These are phyloP conservation scores for Bergia sp. DNA, from an alignment of 92 coral and sea anemone species.

Conservation along the genomic window DNA sequence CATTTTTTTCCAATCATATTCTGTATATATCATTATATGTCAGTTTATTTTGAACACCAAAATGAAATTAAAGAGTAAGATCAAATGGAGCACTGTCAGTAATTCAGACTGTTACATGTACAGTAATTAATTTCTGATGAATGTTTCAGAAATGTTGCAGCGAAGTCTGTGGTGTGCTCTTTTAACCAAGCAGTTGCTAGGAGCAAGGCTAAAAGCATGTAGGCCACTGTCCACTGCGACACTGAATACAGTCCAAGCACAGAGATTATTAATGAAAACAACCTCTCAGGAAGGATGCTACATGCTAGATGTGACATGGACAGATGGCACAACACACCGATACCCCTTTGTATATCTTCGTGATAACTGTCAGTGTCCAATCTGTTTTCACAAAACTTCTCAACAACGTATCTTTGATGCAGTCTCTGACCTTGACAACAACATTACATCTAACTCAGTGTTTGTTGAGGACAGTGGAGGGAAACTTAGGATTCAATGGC, in stretches of 20 bases:
- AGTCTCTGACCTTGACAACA: constrained; percentile 52
- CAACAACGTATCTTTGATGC: constrained; percentile 68
- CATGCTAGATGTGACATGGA: constrained; percentile 68
- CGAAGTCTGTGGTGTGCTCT: background rate
- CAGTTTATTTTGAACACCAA: too few relatives aligned
- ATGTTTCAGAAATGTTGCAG: constrained; percentile 12
- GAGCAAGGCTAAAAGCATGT: background rate
- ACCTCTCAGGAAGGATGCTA: background rate
- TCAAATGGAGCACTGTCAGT: too few relatives aligned
- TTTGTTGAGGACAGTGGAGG: constrained; percentile 56
- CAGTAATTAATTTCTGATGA: background rate
- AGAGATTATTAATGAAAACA: constrained; percentile 5
- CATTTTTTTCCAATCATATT: too few relatives aligned
- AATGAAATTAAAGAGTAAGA: too few relatives aligned
- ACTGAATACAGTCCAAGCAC: background rate
- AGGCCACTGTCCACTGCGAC: background rate
- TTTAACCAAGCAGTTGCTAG: background rate
- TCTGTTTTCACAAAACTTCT: constrained; percentile 74
- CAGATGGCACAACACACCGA: constrained; percentile 56
- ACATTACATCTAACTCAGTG: constrained; percentile 46
- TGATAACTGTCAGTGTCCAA: constrained; percentile 79
- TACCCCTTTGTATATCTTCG: constrained; percentile 83
- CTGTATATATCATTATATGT: too few relatives aligned
- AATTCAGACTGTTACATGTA: background rate
- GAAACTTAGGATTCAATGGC: constrained; percentile 70